Evolutionary conservation across 2,797 vertebrate genomes (phyloP).

Genomic region (Malurus splendens): DNA sequence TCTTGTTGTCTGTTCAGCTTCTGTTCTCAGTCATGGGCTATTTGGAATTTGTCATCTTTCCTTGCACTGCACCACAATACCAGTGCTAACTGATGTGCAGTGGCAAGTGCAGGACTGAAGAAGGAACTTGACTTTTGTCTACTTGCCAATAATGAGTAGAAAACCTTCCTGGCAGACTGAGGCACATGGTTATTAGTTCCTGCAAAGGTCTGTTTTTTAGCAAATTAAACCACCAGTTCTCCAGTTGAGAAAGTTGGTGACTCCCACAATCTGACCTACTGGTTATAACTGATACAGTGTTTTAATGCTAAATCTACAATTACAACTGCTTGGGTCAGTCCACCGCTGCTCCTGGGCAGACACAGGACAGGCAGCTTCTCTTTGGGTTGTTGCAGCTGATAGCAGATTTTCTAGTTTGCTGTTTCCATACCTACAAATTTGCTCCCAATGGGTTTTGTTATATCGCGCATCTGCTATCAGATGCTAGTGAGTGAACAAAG

Average conservation of each 20-base stretch:
- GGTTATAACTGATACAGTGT: background rate
- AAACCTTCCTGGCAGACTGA: background rate
- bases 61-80: background rate
- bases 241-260: background rate
- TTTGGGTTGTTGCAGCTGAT: background rate
- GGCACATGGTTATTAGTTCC: background rate
- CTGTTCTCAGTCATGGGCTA: background rate
- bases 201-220: background rate
- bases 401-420: background rate
- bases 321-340: background rate
- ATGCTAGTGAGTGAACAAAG: background rate
- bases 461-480: background rate
- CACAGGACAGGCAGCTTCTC: background rate
- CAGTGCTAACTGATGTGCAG: background rate
- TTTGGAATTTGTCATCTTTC: background rate
- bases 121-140: background rate
- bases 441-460: background rate
- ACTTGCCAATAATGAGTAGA: background rate
- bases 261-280: background rate
- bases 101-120: accelerated
- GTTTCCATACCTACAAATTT: background rate
- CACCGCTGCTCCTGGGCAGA: background rate
- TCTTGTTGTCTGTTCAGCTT: background rate
- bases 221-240: background rate
- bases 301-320: background rate